Evolutionary conservation across 2,888 invertebrate species (phyloP), one percentile per base, ranked within the genome.

Genomic region (Molorchus minor): DNA sequence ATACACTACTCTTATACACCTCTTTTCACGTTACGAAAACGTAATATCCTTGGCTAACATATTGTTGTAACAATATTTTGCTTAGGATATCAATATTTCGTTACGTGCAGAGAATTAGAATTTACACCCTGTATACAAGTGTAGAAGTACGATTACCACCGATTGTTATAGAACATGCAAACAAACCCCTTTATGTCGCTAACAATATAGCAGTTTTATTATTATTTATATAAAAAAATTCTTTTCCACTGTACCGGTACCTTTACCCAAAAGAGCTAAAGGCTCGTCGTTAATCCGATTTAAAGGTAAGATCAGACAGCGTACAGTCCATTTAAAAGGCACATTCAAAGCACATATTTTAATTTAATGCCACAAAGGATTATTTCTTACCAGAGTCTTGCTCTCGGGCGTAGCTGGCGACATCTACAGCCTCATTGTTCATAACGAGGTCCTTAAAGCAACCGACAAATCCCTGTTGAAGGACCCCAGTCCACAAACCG

Each of bases 401-500:
- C 72, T 93, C 91, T 71, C 93, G 85, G 1, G 96, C 95, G 78
- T 90, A 93, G 19, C 90, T 90, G 2, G 94, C 93, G 60, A 98
- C 87, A 78, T 97, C 96, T 61, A 96, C 88, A 0, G 93, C 88
- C 71, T 93, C 90, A 44, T 92, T 92, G 77, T 96, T 95, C 74
- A 96, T 84, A 67, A 91, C 88, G 71, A 98, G 84, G 78, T 96
- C 96, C 67, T 95, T 86, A 75, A 98, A 86, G 79, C 97, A 98
- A 1, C 97, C 98, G 4, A 97, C 96, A 78, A 93, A 98, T 16
- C 97, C 97, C 74, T 93, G 91, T 57, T 93, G 86, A 52, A 97
- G 81, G 4, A 92, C 90, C 0, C 92, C 95, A 0, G 95, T 93
- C 96, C 96, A 97, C 59, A 98, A 82, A 13, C 92, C 92, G 1